phyloP scores from a whole-genome alignment of 2,113 vertebrate species.

The Panthera leo region DNA sequence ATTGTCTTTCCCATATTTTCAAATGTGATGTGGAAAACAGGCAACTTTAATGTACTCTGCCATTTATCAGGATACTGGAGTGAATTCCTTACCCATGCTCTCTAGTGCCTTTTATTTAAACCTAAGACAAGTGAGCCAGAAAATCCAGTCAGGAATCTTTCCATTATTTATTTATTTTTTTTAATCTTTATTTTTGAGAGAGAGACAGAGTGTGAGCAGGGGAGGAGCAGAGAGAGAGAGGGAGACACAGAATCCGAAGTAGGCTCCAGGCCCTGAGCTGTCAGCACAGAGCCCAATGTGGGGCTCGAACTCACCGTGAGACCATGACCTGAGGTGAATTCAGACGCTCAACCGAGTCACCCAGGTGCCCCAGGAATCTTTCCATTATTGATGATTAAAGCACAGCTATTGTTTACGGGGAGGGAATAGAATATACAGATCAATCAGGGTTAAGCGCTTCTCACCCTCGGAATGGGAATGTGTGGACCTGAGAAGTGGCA shows the following conservation, averaged over 20 bases:
- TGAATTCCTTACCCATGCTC: not conserved
- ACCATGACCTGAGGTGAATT: too few species aligned
- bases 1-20: not conserved
- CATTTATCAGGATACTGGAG: not conserved
- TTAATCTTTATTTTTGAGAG: too few species aligned
- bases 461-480: not conserved
- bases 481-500: not conserved
- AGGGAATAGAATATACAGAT: not conserved
- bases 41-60: not conserved
- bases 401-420: not conserved
- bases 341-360: too few species aligned
- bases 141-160: not conserved
- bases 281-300: too few species aligned
- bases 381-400: not conserved
- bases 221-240: too few species aligned
- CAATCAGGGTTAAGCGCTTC: not conserved
- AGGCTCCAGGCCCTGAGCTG: too few species aligned
- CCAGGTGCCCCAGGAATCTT: not conserved
- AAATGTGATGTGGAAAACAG: not conserved
- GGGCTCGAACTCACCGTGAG: too few species aligned
- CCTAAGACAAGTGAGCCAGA: not conserved
- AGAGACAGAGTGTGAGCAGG: too few species aligned
- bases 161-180: not conserved
- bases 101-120: not conserved
- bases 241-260: too few species aligned